Evolutionary conservation across 2,113 vertebrate species (phyloP).

Genomic region (Oncorhynchus keta): DNA sequence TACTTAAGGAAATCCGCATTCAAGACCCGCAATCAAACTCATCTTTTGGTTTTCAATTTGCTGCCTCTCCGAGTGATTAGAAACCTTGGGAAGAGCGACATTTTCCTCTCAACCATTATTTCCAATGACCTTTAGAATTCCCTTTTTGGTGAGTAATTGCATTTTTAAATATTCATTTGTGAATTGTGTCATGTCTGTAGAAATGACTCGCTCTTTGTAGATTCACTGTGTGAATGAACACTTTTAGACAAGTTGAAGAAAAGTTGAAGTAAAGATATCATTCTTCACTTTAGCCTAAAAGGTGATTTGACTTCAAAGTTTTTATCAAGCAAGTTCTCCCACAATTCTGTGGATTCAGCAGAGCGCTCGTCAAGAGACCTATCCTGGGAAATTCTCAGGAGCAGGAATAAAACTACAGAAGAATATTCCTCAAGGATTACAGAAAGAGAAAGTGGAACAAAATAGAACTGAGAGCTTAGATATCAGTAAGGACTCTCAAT

Average conservation of each 20-base stretch:
- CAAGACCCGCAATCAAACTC: slow-evolving; percentile 32
- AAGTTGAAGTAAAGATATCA: slow-evolving; percentile 16
- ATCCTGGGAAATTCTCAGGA: slow-evolving; percentile 49
- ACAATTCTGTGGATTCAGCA: slow-evolving; percentile 36
- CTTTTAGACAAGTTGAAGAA: neutral
- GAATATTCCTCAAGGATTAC: slow-evolving; percentile 39
- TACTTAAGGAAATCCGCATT: slow-evolving; percentile 8
- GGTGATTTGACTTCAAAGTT: slow-evolving; percentile 14
- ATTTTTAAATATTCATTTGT: slow-evolving; percentile 54
- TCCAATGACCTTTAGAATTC: slow-evolving; percentile 62
- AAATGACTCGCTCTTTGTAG: neutral
- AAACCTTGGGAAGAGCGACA: slow-evolving; percentile 55
- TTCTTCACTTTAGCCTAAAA: slow-evolving; percentile 1
- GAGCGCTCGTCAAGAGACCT: slow-evolving; percentile 51
- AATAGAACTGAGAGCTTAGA: slow-evolving; percentile 32
- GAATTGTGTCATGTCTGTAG: slow-evolving; percentile 36
- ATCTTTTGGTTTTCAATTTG: slow-evolving; percentile 12
- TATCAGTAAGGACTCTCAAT: slow-evolving; percentile 40
- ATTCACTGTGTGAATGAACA: neutral
- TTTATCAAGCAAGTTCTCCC: neutral
- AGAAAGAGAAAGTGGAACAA: slow-evolving; percentile 22
- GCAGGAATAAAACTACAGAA: slow-evolving; percentile 38
- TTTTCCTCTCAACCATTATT: slow-evolving; percentile 62
- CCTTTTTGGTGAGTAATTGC: slow-evolving; percentile 62
- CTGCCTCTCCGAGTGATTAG: slow-evolving; percentile 24